A percentile compares a stretch with the other conserved stretches of the same genome.
These are phyloP conservation scores for Lipophrys pholis DNA, from an alignment of 2,113 vertebrate species.

Conservation along the genomic window DNA sequence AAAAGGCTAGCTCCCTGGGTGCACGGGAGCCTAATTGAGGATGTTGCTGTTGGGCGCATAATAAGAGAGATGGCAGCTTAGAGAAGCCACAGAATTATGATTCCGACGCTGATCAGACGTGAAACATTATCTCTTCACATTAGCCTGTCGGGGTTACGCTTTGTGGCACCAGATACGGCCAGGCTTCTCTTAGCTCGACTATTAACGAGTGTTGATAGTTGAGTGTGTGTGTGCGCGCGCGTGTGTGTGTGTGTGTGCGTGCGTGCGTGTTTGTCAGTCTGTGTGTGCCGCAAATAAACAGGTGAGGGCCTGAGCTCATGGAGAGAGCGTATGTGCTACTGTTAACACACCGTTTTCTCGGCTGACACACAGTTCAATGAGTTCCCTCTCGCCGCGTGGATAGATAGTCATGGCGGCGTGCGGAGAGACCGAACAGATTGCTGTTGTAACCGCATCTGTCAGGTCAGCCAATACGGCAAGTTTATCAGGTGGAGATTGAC, in stretches of 20 bases:
- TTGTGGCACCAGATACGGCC: slow-evolving; percentile 51
- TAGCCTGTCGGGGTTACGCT: slow-evolving; percentile 48
- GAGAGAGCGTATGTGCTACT: not conserved
- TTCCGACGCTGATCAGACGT: slow-evolving; percentile 55
- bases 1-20: slow-evolving; percentile 3
- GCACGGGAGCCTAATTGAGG: slow-evolving; percentile 9
- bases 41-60: slow-evolving; percentile 20
- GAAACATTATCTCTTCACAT: slow-evolving; percentile 68
- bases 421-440: slow-evolving; percentile 57
- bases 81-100: slow-evolving; percentile 45
- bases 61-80: slow-evolving; percentile 18
- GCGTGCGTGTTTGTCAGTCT: not conserved
- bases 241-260: slow-evolving; percentile 3
- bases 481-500: slow-evolving; percentile 74
- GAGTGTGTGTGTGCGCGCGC: slow-evolving; percentile 15
- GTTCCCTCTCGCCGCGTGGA: slow-evolving; percentile 34
- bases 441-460: slow-evolving; percentile 60
- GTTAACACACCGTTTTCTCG: slow-evolving; percentile 27
- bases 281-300: slow-evolving; percentile 27
- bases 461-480: slow-evolving; percentile 44
- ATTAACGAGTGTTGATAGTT: slow-evolving; percentile 40
- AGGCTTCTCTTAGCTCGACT: slow-evolving; percentile 45
- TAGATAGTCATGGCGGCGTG: slow-evolving; percentile 39
- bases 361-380: slow-evolving; percentile 30
- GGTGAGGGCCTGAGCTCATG: slow-evolving; percentile 13